Percentiles rank a stretch among this genome's conserved stretches.
Conservation (phyloP, 2,888 invertebrate genomes). For the Drosophila limbata region DNA sequence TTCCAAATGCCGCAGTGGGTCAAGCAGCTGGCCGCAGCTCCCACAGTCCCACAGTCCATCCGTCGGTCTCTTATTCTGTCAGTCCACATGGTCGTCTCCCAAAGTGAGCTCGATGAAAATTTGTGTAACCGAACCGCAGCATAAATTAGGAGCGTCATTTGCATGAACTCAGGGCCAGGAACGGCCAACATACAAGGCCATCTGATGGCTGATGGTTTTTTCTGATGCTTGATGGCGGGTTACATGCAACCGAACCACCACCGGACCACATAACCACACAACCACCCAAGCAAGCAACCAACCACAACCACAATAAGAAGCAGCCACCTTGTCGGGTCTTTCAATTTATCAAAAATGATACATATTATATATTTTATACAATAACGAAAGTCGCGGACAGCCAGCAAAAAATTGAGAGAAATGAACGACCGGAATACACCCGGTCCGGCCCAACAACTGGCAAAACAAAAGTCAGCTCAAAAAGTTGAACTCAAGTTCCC, state of each 20-base stretch:
- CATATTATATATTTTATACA: constrained; percentile 27
- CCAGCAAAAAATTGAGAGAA: background rate
- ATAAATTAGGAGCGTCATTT: constrained; percentile 76
- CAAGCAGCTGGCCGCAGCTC: constrained; percentile 62
- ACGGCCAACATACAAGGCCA: constrained; percentile 26
- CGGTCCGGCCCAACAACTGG: no score
- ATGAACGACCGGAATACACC: constrained; percentile 6
- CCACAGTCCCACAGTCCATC: constrained; percentile 15
- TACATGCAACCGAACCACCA: background rate
- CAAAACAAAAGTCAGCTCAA: background rate
- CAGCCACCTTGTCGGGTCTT: constrained; percentile 22
- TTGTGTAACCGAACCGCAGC: constrained; percentile 76
- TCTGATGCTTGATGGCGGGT: constrained; percentile 8
- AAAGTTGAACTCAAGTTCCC: background rate
- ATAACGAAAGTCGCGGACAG: constrained; percentile 30
- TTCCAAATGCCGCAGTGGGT: constrained; percentile 63
- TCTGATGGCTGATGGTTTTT: constrained; percentile 4
- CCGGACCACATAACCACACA: background rate
- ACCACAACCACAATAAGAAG: constrained; percentile 2
- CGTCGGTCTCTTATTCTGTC: background rate
- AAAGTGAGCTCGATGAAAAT: constrained; percentile 54
- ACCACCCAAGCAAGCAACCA: background rate
- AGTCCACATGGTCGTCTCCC: background rate
- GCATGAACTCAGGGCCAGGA: constrained; percentile 61
- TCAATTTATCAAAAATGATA: constrained; percentile 37